Evolutionary conservation across 2,797 vertebrate genomes (phyloP), one percentile per base, ranked within the genome.

Genomic region (Chelonia mydas): DNA sequence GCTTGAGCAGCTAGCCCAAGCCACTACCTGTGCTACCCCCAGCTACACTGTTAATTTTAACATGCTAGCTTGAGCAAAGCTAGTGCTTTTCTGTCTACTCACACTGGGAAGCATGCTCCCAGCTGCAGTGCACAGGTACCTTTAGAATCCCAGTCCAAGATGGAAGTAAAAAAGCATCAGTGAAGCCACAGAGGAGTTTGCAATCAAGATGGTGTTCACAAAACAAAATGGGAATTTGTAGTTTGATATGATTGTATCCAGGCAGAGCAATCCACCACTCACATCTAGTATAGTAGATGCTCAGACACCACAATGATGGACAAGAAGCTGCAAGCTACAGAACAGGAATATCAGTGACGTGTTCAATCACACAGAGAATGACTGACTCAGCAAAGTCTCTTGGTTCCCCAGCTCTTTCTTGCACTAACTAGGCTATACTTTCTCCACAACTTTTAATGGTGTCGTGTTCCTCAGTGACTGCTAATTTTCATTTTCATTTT

Each of bases 401-500:
- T 55, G 45, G 54, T 3, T 23, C 10, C 90, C 19, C 57, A 87
- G 23, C 11, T 93, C 59, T 2, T 65, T 90, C 86, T 74, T 82
- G 59, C 23, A 47, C 12, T 82, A 53, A 4, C 86, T 74, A 1
- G 7, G 2, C 49, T 89, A 72, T 41, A 84, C 28, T 27, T 5
- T 74, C 25, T 5, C 12, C 51, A 21, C n/a, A 94, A 21, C 28
- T 31, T 96, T 93, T 83, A 95, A 89, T 15, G 2, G 6, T 47
- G 37, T 6, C 47, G 28, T 90, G 17, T 61, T 88, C 90, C 93
- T 78, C 7, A 87, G 93, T 55, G 88, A 91, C 88, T 92, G 33
- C 72, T 91, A 92, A 12, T 93, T 11, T 49, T 88, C 3, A 92
- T 93, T 95, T 93, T 93, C 86, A 89, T 92, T 91, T 93, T 91